Evolutionary conservation across 2,797 vertebrate genomes (phyloP).

Genomic region (Diplodus puntazzo): DNA sequence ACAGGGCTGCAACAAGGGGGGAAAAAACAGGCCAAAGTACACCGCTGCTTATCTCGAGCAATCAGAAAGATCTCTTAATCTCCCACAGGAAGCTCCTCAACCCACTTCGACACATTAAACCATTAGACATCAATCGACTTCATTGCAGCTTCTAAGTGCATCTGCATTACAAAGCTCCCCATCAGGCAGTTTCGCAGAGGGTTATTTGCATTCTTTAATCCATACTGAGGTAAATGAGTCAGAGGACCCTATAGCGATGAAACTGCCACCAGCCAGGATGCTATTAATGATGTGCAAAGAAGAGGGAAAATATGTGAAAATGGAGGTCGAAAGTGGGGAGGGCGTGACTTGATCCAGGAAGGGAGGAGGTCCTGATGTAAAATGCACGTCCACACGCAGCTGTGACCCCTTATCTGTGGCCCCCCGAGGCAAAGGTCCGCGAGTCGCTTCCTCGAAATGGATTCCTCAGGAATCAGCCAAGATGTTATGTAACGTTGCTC

Average conservation of each 20-base stretch:
- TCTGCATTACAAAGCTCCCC: slow-evolving; percentile 60
- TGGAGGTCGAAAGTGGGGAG: neutral
- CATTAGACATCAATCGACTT: slow-evolving; percentile 47
- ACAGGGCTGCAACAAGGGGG: slow-evolving; percentile 26
- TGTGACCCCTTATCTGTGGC: slow-evolving; percentile 50
- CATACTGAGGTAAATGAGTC: slow-evolving; percentile 39
- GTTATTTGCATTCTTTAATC: slow-evolving; percentile 52
- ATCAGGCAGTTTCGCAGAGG: slow-evolving; percentile 8
- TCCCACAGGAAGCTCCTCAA: slow-evolving; percentile 56
- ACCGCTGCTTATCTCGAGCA: slow-evolving; percentile 30
- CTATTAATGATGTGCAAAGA: slow-evolving; percentile 25
- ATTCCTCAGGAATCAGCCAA: slow-evolving; percentile 56
- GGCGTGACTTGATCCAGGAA: slow-evolving; percentile 48
- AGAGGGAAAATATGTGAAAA: slow-evolving; percentile 35
- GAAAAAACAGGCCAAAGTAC: slow-evolving; percentile 44
- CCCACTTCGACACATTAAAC: slow-evolving; percentile 52
- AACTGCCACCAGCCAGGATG: slow-evolving; percentile 2
- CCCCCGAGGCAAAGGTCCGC: slow-evolving; percentile 55
- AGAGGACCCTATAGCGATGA: slow-evolving; percentile 13
- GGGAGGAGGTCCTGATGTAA: slow-evolving; percentile 56
- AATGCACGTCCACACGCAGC: slow-evolving; percentile 56
- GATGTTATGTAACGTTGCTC: slow-evolving; percentile 54
- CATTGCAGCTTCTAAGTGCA: slow-evolving; percentile 29
- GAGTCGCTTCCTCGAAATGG: slow-evolving; percentile 54
- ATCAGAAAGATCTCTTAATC: slow-evolving; percentile 59